A percentile compares a stretch with the other conserved stretches of the same genome.
Conservation (phyloP, 2,797 vertebrate genomes). For the Synaphobranchus kaupii region DNA sequence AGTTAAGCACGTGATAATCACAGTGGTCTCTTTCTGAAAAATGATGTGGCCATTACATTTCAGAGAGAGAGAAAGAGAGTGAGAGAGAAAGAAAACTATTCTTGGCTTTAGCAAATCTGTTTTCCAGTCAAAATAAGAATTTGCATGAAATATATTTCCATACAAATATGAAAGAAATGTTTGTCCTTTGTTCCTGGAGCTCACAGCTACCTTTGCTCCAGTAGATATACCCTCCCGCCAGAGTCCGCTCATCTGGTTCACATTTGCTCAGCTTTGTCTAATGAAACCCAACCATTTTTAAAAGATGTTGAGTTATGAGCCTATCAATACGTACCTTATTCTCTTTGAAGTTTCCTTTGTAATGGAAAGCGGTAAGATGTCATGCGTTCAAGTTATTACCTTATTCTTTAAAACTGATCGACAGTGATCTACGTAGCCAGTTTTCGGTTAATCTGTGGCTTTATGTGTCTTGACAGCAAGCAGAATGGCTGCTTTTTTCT, state of each 20-base stretch:
- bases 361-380: constrained; percentile 74
- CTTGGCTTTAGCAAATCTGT: not conserved
- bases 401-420: constrained; percentile 69
- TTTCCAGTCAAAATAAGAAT: not conserved
- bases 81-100: not conserved
- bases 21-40: not conserved
- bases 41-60: not conserved
- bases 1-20: not conserved
- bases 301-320: constrained; percentile 74
- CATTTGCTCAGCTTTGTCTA: constrained; percentile 72
- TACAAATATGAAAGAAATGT: constrained; percentile 10
- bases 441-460: constrained; percentile 64
- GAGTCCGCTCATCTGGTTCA: constrained; percentile 75
- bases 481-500: constrained; percentile 52
- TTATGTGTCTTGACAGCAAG: constrained; percentile 72
- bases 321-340: constrained; percentile 80
- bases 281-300: constrained; percentile 76
- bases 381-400: constrained; percentile 78
- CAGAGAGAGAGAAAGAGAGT: not conserved
- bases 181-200: constrained; percentile 2
- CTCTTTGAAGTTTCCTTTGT: constrained; percentile 74
- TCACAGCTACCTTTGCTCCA: constrained; percentile 21
- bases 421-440: constrained; percentile 61
- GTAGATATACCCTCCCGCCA: constrained; percentile 29
- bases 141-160: not conserved